Conservation (phyloP, 2,888 invertebrate species). For the Malthinus seriepunctatus region DNA sequence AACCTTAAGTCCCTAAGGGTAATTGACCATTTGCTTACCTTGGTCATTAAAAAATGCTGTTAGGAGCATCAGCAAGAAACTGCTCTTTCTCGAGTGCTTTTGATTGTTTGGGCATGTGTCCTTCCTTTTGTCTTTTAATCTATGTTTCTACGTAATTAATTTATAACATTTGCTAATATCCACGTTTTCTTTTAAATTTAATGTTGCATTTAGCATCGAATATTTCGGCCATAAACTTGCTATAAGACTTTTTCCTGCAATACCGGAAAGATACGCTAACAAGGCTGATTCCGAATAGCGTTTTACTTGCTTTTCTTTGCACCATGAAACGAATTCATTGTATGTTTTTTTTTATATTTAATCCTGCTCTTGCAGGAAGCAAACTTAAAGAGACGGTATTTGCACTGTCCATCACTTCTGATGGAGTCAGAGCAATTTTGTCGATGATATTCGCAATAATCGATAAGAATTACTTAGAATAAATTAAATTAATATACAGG, state of each 20-base stretch:
- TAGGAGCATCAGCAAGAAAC: constrained; percentile 10
- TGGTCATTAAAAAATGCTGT: constrained; percentile 2
- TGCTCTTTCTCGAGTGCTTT: constrained; percentile 10
- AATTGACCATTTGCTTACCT: constrained; percentile 4
- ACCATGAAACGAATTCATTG: constrained; percentile 13
- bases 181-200: constrained; percentile 2
- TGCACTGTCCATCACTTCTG: neutral
- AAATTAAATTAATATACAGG: too few relatives aligned
- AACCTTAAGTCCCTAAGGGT: neutral
- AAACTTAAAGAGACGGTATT: neutral
- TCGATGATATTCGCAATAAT: too few relatives aligned
- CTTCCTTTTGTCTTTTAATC: constrained; percentile 5
- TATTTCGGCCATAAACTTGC: constrained; percentile 10
- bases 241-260: constrained; percentile 5
- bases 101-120: constrained; percentile 7
- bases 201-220: constrained; percentile 9
- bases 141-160: constrained; percentile 8
- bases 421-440: too few relatives aligned
- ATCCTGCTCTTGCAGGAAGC: neutral
- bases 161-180: constrained; percentile 12
- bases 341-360: constrained; percentile 5
- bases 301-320: neutral
- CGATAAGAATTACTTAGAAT: too few relatives aligned
- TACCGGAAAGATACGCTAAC: constrained; percentile 6
- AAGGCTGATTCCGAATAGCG: constrained; percentile 9